These are phyloP conservation scores for Leptodactylus fuscus DNA, from an alignment of 2,113 vertebrate genomes.

Conservation along the genomic window DNA sequence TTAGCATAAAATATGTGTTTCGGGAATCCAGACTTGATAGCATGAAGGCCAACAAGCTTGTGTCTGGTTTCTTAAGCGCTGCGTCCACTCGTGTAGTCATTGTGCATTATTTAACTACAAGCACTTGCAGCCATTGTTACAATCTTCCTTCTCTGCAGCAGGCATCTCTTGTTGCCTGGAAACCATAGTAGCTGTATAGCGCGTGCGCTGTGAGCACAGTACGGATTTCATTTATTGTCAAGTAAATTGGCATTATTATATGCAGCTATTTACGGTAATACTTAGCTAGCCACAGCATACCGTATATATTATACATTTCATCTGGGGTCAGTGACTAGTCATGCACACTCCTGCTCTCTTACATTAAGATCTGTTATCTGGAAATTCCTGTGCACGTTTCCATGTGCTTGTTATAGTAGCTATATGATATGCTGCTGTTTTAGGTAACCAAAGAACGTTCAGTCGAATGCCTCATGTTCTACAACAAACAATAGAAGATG, in stretches of 20 bases:
- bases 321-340: neutral
- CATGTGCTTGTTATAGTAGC: too few relatives aligned
- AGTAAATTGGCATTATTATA: constrained; percentile 17
- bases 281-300: neutral
- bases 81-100: neutral
- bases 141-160: constrained; percentile 71
- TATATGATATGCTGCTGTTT: neutral
- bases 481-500: neutral
- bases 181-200: constrained; percentile 72
- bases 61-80: neutral
- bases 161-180: constrained; percentile 76
- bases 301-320: neutral
- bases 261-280: constrained; percentile 29
- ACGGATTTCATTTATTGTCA: constrained; percentile 19
- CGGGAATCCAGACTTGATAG: too few relatives aligned
- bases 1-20: too few relatives aligned
- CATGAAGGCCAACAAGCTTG: too few relatives aligned
- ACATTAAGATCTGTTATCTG: too few relatives aligned
- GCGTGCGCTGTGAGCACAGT: constrained; percentile 68
- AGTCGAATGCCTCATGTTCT: neutral
- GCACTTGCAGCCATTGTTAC: constrained; percentile 76
- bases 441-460: neutral
- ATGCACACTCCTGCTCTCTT: neutral
- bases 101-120: constrained; percentile 66
- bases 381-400: too few relatives aligned